Percentiles rank a stretch among this genome's conserved stretches.
These are phyloP conservation scores for Pemphredon lugubris DNA, from an alignment of 2,888 invertebrate species.

Conservation along the genomic window DNA sequence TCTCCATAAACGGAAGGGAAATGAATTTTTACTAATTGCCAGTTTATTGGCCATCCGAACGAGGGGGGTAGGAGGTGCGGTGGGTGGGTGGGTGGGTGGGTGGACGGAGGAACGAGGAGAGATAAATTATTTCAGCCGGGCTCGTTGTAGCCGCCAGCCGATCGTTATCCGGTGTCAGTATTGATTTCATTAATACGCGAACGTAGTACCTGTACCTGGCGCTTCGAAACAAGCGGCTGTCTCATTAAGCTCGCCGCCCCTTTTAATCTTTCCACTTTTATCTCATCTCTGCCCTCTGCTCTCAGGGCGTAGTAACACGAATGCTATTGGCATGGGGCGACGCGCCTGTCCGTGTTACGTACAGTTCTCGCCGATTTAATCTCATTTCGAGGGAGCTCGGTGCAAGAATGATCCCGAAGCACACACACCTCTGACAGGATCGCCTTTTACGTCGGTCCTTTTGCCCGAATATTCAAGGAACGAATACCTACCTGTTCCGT, in stretches of 20 bases:
- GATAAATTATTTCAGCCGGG: constrained; percentile 46
- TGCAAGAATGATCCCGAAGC: constrained; percentile 51
- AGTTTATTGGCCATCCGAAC: constrained; percentile 21
- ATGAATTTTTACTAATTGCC: constrained; percentile 43
- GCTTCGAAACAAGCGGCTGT: constrained; percentile 51
- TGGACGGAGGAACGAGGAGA: not conserved
- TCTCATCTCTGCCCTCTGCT: constrained; percentile 25
- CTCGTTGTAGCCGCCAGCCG: constrained; percentile 39
- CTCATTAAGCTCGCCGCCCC: constrained; percentile 57
- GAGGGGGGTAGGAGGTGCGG: constrained; percentile 1
- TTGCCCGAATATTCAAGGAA: constrained; percentile 20
- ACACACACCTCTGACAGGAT: constrained; percentile 9
- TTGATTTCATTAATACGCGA: constrained; percentile 62
- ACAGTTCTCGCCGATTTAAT: constrained; percentile 52
- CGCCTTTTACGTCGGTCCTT: constrained; percentile 30
- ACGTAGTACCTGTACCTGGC: constrained; percentile 27
- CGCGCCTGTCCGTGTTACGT: constrained; percentile 57
- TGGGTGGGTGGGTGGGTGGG: too few relatives aligned
- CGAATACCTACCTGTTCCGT: not conserved
- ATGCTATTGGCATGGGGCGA: constrained; percentile 54
- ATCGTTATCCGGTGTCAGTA: constrained; percentile 58
- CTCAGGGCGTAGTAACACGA: constrained; percentile 12
- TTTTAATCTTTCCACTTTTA: constrained; percentile 57
- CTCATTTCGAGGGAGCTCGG: constrained; percentile 51
- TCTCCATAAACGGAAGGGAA: not conserved